Evolutionary conservation across 2,113 vertebrate genomes (phyloP).

Genomic region (Pituophis catenifer): DNA sequence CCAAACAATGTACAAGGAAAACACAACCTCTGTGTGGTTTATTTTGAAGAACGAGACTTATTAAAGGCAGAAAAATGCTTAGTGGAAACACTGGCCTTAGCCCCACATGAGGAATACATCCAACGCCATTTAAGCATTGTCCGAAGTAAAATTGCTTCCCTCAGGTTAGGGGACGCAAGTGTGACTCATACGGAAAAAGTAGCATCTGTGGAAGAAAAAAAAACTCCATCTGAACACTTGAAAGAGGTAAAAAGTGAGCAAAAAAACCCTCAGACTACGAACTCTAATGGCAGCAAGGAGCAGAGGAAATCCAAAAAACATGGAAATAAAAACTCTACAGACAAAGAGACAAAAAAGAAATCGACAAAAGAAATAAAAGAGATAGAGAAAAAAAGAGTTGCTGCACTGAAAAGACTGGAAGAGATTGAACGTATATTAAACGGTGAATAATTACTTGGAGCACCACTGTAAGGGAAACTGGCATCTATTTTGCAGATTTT

Average conservation of each 20-base stretch:
- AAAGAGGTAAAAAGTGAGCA: constrained; percentile 73
- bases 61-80: constrained; percentile 87
- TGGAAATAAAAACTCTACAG: constrained; percentile 68
- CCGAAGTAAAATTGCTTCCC: constrained; percentile 87
- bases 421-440: constrained; percentile 98
- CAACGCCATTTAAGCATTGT: constrained; percentile 91
- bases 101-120: constrained; percentile 94
- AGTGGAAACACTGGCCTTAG: constrained; percentile 86
- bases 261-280: constrained; percentile 69
- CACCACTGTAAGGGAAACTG: no score
- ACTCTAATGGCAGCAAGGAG: constrained; percentile 52
- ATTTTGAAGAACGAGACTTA: constrained; percentile 94
- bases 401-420: constrained; percentile 95
- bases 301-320: constrained; percentile 69
- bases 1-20: constrained; percentile 94
- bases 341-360: constrained; percentile 80
- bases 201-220: constrained; percentile 54
- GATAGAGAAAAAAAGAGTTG: constrained; percentile 94
- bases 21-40: constrained; percentile 96
- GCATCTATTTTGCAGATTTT: constrained; percentile 28
- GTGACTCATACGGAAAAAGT: constrained; percentile 56
- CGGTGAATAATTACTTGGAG: constrained; percentile 77
- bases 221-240: constrained; percentile 52
- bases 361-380: constrained; percentile 91
- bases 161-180: constrained; percentile 71